Evolutionary conservation across 1,140 invertebrate species (phyloP).

Genomic region (Meloidogyne hapla): DNA sequence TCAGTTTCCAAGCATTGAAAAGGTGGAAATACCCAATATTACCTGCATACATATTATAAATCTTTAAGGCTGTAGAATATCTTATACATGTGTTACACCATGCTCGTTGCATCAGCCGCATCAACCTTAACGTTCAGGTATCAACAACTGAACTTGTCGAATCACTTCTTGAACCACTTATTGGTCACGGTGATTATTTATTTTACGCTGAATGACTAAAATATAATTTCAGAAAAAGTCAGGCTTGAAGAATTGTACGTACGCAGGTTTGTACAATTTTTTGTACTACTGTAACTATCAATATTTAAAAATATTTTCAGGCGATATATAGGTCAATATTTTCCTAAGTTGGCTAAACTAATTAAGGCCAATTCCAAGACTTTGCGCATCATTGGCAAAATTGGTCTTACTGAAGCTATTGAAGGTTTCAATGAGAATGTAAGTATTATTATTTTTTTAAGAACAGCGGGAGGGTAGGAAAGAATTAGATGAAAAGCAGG

Average conservation of each 20-base stretch:
- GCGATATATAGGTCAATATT: constrained; percentile 48
- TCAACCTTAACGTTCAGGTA: constrained; percentile 41
- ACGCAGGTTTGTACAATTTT: background rate
- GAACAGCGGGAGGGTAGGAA: too few species aligned
- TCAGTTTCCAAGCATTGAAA: constrained; percentile 33
- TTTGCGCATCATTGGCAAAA: constrained; percentile 40
- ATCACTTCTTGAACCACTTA: constrained; percentile 15
- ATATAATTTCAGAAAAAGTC: constrained; percentile 53
- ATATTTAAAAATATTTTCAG: background rate
- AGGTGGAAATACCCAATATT: too few species aligned
- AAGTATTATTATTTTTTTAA: constrained; percentile 21
- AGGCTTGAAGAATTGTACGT: constrained; percentile 48
- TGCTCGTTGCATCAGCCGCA: too few species aligned
- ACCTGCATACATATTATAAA: background rate
- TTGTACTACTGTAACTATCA: too few species aligned
- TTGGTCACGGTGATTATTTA: too few species aligned
- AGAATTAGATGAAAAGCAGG: too few species aligned
- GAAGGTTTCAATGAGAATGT: too few species aligned
- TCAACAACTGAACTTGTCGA: constrained; percentile 31
- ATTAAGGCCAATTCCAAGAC: constrained; percentile 46
- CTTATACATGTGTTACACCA: constrained; percentile 30
- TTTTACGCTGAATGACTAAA: too few species aligned
- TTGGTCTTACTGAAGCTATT: constrained; percentile 50
- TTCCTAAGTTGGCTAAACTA: constrained; percentile 42
- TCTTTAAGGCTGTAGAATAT: constrained; percentile 26